Evolutionary conservation across 1,140 invertebrate species (phyloP), one percentile per base, ranked within the genome.

Genomic region (Acromyrmex heyeri): DNA sequence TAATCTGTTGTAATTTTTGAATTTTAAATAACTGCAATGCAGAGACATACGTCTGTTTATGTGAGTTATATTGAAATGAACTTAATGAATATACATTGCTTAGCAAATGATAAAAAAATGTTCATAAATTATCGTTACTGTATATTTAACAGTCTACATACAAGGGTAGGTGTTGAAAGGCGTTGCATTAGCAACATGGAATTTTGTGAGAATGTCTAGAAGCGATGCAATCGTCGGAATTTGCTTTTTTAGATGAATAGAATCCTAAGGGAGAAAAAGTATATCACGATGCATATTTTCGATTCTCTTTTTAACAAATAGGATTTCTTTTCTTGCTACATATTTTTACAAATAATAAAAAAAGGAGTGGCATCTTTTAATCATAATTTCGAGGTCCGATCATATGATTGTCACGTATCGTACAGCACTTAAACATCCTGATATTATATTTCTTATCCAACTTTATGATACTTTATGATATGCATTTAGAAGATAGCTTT

Each of bases 181-280:
- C 48, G 16, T 64, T 77, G 48, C 59, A 64, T 57, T 21, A 73
- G 50, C 30, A 76, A 72, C 27, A 34, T 83, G 62, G 55, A 72
- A 61, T 83, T 90, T 86, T 24, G 34, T 61, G 7, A n/a, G 59
- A 81, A 24, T 86, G 89, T 87, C 79, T 90, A 79, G 79, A 75
- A 87, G 48, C 69, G 38, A 87, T 87, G 65, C 34, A 81, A 48
- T 44, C 18, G 24, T 27, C 61, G 14, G 34, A n/a, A 57, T 69
- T 14, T 55, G 69, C 27, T 67, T 79, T 86, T 86, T 89, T 76
- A 73, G 61, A 50, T 16, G 81, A 77, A 86, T 27, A 24, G 70
- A 16, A 12, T 14, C 5, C 6, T 12, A 8, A 6, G 38, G 38
- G 5, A 48, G 53, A 57, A 76, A 73, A 73, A 24, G 53, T 16